phyloP scores from a whole-genome alignment of 53 echinoderm and acorn worm species.

The Luidia sarsii region DNA sequence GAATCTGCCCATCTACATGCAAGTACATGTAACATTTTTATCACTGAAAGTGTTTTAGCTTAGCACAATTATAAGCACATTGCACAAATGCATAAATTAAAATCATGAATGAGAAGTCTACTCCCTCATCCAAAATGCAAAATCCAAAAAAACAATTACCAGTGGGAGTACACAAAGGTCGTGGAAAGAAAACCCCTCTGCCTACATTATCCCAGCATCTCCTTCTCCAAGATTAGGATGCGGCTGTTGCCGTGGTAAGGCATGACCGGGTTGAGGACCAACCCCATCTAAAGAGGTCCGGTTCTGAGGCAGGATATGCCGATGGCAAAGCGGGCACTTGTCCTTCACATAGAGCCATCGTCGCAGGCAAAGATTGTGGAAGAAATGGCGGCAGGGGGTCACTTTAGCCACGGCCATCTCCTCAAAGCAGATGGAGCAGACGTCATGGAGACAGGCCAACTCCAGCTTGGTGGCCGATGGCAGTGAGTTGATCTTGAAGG shows the following conservation, averaged over 20 bases:
- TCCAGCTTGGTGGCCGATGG: constrained; percentile 72
- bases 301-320: constrained; percentile 53
- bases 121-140: too few species aligned
- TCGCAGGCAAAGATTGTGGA: constrained; percentile 84
- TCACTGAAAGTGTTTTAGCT: too few species aligned
- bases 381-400: constrained; percentile 91
- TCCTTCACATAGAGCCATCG: constrained; percentile 97
- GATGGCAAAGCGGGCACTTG: constrained; percentile 93
- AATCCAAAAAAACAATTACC: too few species aligned
- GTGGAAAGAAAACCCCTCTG: too few species aligned
- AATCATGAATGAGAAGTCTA: too few species aligned
- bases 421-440: constrained; percentile 98
- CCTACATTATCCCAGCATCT: constrained; percentile 28
- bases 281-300: not conserved
- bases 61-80: too few species aligned
- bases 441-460: constrained; percentile 64
- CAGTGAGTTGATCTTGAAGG: constrained; percentile 77
- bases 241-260: constrained; percentile 7
- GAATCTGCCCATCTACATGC: too few species aligned
- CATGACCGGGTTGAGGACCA: not conserved
- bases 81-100: too few species aligned
- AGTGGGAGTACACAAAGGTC: too few species aligned
- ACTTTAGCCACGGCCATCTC: constrained; percentile 77
- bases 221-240: constrained; percentile 25
- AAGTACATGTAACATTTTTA: too few species aligned